Evolutionary conservation across 2,113 vertebrate genomes (phyloP), one percentile per base, ranked within the genome.

Genomic region (Pachypanchax playfairii): DNA sequence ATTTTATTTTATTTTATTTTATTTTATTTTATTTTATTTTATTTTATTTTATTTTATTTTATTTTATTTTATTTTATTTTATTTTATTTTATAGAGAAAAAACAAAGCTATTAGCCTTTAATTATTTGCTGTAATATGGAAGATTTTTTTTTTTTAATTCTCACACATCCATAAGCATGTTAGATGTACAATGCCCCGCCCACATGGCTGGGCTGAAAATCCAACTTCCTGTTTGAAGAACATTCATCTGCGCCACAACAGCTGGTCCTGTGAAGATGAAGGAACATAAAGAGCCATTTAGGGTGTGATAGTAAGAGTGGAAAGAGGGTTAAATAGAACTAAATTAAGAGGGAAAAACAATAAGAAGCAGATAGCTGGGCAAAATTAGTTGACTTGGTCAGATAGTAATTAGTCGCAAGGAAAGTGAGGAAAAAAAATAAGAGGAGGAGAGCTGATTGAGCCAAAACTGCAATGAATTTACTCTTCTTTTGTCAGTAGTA

Each of bases 401-500:
- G 60, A 1, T 67, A 62, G 35, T 69, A 49, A 77, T 70, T 54
- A 64, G 38, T 22, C 43, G 61, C 62, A 31, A 51, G 55, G 39
- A 51, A 42, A 55, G 31, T 15, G 24, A 54, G 42, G 35, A 50
- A 39, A 43, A 46, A 9, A 46, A n/a, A n/a, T n/a, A n/a, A n/a
- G n/a, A n/a, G n/a, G 18, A 44, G 12, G 22, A 56, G 49, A 59
- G 75, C 66, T 70, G 78, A 77, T 39, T 49, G 63, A 72, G 65
- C 77, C 47, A 22, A 56, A 62, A 68, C 31, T 43, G 12, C 2
- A 2, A 26, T 29, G 21, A 22, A 57, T 68, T 48, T 42, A 51
- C 42, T 58, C 60, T 36, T 43, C 46, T 38, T 62, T 66, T 61
- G 70, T 67, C 79, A 73, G 20, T 58, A 15, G 52, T 71, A 84